Conservation (phyloP, 2,113 vertebrate genomes). For the Fulica atra region DNA sequence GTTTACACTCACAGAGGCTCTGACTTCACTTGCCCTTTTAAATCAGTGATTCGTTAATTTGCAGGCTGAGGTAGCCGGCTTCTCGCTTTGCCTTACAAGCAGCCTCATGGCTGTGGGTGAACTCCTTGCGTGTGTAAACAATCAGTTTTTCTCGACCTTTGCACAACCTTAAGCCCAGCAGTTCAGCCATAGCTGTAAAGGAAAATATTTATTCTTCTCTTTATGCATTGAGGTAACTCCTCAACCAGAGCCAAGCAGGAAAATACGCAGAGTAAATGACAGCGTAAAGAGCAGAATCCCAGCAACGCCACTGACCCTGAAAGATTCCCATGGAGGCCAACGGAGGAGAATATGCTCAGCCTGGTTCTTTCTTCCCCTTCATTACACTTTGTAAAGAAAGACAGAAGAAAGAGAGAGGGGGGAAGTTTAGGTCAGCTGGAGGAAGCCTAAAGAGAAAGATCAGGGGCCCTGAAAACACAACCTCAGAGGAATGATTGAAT, state of each 20-base stretch:
- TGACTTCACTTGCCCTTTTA: slow-evolving; percentile 7
- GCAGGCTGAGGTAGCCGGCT: not conserved
- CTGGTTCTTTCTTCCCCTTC: not conserved
- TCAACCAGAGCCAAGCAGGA: not conserved
- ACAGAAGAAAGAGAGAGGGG: not conserved
- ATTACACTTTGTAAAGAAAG: not conserved
- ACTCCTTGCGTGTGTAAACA: slow-evolving; percentile 26
- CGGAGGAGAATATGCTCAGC: not conserved
- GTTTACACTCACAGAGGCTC: not conserved
- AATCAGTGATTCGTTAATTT: slow-evolving; percentile 22
- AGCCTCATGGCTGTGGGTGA: slow-evolving; percentile 9
- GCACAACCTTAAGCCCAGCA: not conserved
- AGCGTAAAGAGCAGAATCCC: slow-evolving; percentile 14
- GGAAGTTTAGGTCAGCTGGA: not conserved
- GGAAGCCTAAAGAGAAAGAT: not conserved
- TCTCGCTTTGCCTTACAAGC: slow-evolving; percentile 24
- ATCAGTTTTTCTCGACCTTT: not conserved
- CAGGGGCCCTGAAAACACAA: not conserved
- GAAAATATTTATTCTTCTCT: slow-evolving; percentile 33
- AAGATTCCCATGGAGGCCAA: not conserved
- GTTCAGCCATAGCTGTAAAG: not conserved
- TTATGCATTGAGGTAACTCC: not conserved
- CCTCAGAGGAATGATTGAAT: not conserved
- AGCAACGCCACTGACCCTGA: not conserved
- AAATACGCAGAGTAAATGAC: not conserved